These are phyloP conservation scores for Gnathonemus echidnorhynchus DNA, from an alignment of 2,113 vertebrate genomes.

Conservation along the genomic window DNA sequence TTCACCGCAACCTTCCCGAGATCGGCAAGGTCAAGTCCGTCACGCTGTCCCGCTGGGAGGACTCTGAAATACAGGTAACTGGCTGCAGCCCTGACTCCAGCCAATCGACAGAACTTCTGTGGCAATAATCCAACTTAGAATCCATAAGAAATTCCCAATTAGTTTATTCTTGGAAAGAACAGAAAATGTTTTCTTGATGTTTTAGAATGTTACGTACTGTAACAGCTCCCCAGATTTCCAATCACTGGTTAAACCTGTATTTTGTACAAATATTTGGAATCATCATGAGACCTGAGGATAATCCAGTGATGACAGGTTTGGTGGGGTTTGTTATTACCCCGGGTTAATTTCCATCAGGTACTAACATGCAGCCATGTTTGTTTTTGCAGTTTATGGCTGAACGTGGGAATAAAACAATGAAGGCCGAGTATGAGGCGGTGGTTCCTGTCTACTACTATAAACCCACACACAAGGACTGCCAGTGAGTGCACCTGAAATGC, in stretches of 20 bases:
- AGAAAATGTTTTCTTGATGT: neutral
- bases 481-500: slow-evolving; percentile 56
- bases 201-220: neutral
- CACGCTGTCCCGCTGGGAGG: slow-evolving; percentile 61
- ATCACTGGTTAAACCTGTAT: neutral
- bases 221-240: neutral
- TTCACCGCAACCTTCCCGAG: slow-evolving; percentile 60
- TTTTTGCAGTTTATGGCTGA: slow-evolving; percentile 69
- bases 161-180: neutral
- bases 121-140: neutral
- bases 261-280: neutral
- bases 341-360: neutral
- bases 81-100: neutral
- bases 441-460: slow-evolving; percentile 83
- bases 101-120: neutral
- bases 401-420: slow-evolving; percentile 67
- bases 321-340: neutral
- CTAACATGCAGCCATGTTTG: neutral
- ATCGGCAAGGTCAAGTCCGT: slow-evolving; percentile 64
- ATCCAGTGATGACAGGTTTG: neutral
- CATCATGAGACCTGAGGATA: neutral
- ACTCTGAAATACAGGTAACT: slow-evolving; percentile 59
- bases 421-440: slow-evolving; percentile 67
- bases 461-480: slow-evolving; percentile 70
- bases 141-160: neutral